These are phyloP conservation scores for Anguilla japonica DNA, from an alignment of 2,113 vertebrate genomes.

Conservation along the genomic window DNA sequence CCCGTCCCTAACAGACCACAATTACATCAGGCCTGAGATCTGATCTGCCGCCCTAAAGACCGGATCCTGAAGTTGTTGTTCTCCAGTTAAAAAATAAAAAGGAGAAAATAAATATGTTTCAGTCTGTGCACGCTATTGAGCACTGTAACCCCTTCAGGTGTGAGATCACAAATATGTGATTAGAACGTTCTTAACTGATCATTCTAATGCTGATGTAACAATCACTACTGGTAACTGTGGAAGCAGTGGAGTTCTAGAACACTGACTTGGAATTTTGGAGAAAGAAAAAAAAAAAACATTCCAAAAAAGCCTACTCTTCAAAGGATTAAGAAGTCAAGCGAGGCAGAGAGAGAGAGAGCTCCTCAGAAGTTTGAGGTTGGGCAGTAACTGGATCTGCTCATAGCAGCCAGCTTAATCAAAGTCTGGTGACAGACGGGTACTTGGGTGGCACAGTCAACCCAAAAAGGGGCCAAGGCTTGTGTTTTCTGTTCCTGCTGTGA, in stretches of 20 bases:
- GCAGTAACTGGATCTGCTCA: background rate
- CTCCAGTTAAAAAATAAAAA: background rate
- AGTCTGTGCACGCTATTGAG: background rate
- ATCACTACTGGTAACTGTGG: too few relatives aligned
- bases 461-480: background rate
- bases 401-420: background rate
- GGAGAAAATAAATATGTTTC: background rate
- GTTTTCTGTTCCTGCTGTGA: background rate
- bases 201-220: too few relatives aligned
- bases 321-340: background rate
- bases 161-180: too few relatives aligned
- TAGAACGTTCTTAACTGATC: too few relatives aligned
- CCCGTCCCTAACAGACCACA: background rate
- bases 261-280: too few relatives aligned
- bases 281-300: too few relatives aligned
- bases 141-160: too few relatives aligned
- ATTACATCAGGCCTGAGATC: background rate
- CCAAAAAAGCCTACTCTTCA: too few relatives aligned
- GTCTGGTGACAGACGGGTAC: background rate
- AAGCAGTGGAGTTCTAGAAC: too few relatives aligned
- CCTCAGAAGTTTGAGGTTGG: background rate
- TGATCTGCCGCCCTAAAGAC: background rate
- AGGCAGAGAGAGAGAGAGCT: background rate
- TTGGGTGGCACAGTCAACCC: background rate
- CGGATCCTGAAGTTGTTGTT: background rate